Evolutionary conservation across 2,797 vertebrate species (phyloP).

Genomic region (Toxotes lorentzi): DNA sequence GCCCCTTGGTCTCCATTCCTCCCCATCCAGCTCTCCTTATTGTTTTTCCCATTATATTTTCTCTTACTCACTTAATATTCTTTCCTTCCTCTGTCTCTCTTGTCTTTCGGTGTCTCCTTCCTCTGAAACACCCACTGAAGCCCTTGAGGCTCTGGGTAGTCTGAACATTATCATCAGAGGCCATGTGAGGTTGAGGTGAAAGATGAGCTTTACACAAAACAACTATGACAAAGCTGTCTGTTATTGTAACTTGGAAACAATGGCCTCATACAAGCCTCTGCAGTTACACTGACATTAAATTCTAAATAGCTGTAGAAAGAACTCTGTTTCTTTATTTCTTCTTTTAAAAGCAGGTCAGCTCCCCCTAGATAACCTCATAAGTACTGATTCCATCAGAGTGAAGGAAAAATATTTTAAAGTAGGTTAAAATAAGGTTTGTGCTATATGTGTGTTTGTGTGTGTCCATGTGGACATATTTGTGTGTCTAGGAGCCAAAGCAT

Average conservation of each 20-base stretch:
- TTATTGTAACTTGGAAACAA: conserved; percentile 62
- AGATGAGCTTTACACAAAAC: conserved; percentile 66
- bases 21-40: conserved; percentile 54
- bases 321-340: conserved; percentile 56
- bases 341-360: conserved; percentile 75
- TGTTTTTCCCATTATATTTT: conserved; percentile 70
- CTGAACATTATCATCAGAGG: conserved; percentile 66
- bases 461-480: conserved; percentile 3
- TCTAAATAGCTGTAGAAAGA: conserved; percentile 42
- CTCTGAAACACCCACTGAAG: conserved; percentile 57
- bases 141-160: conserved; percentile 62
- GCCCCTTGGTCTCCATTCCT: conserved; percentile 49
- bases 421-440: conserved; percentile 59
- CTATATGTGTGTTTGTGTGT: conserved; percentile 24
- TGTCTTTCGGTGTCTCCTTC: conserved; percentile 61
- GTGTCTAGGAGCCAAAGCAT: conserved; percentile 12
- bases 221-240: conserved; percentile 60
- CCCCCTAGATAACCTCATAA: conserved; percentile 69
- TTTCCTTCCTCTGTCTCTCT: conserved; percentile 49
- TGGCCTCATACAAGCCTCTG: conserved; percentile 47
- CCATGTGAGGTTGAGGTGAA: conserved; percentile 71
- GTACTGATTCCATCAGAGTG: conserved; percentile 69
- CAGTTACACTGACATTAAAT: conserved; percentile 51
- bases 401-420: conserved; percentile 48
- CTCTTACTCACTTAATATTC: conserved; percentile 61